phyloP scores from a whole-genome alignment of 2,113 vertebrate genomes.

The Pseudorectes ferrugineus region DNA sequence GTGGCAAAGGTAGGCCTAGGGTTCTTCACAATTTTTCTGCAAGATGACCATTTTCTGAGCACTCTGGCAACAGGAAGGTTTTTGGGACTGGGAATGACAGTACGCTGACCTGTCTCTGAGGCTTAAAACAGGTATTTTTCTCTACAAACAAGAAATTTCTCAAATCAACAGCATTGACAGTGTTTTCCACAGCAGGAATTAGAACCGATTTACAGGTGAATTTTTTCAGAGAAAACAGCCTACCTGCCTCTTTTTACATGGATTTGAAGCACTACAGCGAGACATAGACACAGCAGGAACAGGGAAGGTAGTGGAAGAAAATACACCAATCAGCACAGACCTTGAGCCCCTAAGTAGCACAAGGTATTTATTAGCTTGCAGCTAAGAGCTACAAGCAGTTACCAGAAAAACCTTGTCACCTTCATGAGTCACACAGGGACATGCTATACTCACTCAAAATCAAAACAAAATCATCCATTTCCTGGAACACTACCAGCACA shows the following conservation, averaged over 20 bases:
- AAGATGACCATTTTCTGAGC: not conserved
- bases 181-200: not conserved
- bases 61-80: not conserved
- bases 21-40: not conserved
- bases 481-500: not conserved
- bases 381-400: not conserved
- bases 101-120: not conserved
- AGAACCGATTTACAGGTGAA: not conserved
- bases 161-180: not conserved
- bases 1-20: not conserved
- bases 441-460: not conserved
- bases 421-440: not conserved
- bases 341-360: not conserved
- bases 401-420: conserved; percentile 6
- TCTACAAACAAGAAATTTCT: not conserved
- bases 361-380: not conserved
- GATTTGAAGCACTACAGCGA: not conserved
- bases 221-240: not conserved
- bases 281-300: no score
- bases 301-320: not conserved
- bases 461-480: not conserved
- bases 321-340: not conserved
- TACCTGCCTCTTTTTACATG: not conserved
- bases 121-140: not conserved
- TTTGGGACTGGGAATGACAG: not conserved